Base-by-base conservation (phyloP, 2,113 vertebrate species). In the Melanotaenia duboulayi region DNA sequence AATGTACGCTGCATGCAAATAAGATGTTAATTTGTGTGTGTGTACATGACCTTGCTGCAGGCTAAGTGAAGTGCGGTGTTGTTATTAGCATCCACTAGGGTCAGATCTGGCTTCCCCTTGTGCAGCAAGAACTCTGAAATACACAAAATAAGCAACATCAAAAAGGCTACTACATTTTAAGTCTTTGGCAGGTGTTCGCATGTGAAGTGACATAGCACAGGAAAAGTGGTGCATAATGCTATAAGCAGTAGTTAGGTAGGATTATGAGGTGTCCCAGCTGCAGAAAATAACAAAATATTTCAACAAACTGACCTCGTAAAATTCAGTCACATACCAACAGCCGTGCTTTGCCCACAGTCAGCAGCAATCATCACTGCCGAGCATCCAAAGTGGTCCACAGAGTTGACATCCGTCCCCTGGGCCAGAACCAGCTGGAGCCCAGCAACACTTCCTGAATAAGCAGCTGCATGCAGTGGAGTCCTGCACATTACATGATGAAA, bases 1-100 rank as follows among this genome's bases (percentile, higher is more conserved):
- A 35, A 35, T 1, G 32, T 35, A 7, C 25, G 44, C 35, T 54
- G 22, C 70, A 80, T 72, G 59, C 70, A 74, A 58, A 48, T 9
- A 75, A 11, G 46, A 37, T 50, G 65, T 72, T 58, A 35, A 56
- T 42, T 11, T 61, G 52, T 74, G 9, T n/a, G n/a, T 72, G 63
- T 74, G 63, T 78, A 6, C 74, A 67, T 65, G 67, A 99, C 97
- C 96, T 97, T 97, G 94, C 93, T 97, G 93, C 97, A 99, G 90
- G 97, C 97, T 92, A 99, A 92, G 92, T 99, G 97, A 90, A 99
- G 96, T 90, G 96, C 97, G 50, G 97, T 98, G 94, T 98, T 99
- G 93, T 96, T 96, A 91, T 96, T 96, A 92, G 94, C 92, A 78
- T 99, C 97, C 93, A 96, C 93, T 91, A 97, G 93, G 79, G 95